Conservation (phyloP, 2,113 vertebrate genomes). For the Riparia riparia region DNA sequence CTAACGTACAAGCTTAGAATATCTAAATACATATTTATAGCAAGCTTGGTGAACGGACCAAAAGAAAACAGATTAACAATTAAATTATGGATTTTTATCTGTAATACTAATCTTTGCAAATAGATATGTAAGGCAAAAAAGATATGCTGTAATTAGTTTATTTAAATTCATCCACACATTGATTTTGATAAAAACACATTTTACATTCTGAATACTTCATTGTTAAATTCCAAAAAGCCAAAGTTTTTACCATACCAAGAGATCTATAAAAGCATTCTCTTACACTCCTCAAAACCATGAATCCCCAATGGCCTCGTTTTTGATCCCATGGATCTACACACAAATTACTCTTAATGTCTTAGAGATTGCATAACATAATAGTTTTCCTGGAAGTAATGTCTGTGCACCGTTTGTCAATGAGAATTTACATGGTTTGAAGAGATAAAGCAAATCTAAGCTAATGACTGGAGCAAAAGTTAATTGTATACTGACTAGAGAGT, state of each 20-base stretch:
- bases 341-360: slow-evolving; percentile 17
- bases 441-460: background rate
- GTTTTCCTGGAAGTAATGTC: background rate
- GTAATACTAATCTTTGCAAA: slow-evolving; percentile 35
- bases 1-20: slow-evolving; percentile 48
- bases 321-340: slow-evolving; percentile 1
- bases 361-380: background rate
- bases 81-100: slow-evolving; percentile 62
- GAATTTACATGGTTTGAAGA: background rate
- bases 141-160: slow-evolving; percentile 44
- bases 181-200: slow-evolving; percentile 40
- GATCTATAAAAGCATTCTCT: background rate
- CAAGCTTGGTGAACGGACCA: slow-evolving; percentile 22
- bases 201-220: background rate
- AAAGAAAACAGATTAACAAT: slow-evolving; percentile 53
- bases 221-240: background rate
- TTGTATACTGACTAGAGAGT: background rate
- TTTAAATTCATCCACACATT: slow-evolving; percentile 59
- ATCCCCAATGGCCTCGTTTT: background rate
- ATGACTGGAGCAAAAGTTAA: background rate
- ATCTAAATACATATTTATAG: slow-evolving; percentile 56
- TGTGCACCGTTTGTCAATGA: background rate
- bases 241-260: slow-evolving; percentile 6
- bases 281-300: background rate
- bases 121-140: background rate